phyloP scores from a whole-genome alignment of 64 coral and sea anemone genomes.

The Catalaphyllia jardinei region DNA sequence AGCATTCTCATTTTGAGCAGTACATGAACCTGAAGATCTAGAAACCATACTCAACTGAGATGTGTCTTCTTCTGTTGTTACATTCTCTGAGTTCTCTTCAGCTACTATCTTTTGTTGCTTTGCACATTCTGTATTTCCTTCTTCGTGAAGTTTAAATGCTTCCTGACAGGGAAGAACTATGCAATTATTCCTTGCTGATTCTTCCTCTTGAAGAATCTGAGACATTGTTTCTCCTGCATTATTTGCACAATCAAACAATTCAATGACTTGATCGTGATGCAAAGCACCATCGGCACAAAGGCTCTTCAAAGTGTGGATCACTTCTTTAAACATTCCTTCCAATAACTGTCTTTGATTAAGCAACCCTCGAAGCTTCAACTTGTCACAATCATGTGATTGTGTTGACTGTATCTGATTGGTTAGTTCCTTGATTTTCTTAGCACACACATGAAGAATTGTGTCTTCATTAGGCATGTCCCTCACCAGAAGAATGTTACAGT shows the following conservation, averaged over 20 bases:
- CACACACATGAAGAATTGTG: conserved; percentile 2
- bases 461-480: background rate
- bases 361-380: background rate
- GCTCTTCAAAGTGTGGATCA: background rate
- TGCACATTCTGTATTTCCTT: background rate
- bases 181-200: background rate
- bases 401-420: background rate
- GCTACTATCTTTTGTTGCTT: background rate
- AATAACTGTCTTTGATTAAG: conserved; percentile 1
- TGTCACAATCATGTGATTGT: background rate
- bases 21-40: background rate
- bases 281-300: background rate
- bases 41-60: background rate
- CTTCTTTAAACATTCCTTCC: background rate
- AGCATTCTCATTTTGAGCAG: background rate
- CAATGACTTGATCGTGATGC: background rate
- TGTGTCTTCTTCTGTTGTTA: background rate
- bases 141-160: background rate
- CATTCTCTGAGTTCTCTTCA: background rate
- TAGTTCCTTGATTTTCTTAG: background rate
- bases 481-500: background rate
- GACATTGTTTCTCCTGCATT: background rate
- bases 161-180: background rate
- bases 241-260: conserved; percentile 1
- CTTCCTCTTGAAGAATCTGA: background rate